Evolutionary conservation across 2,113 vertebrate genomes (phyloP).

Genomic region (Albula goreensis): DNA sequence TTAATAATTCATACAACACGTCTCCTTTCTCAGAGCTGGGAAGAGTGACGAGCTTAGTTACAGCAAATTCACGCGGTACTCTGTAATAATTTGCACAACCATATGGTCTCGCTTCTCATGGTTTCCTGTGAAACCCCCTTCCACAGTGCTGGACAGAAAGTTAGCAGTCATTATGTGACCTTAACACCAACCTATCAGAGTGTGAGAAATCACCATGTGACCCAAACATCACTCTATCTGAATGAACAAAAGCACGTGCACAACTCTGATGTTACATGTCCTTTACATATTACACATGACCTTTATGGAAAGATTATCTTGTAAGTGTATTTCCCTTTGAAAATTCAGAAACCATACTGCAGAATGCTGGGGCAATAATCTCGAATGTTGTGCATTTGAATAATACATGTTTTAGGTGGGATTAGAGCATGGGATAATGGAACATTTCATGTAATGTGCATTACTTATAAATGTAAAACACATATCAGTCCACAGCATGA

Average conservation of each 20-base stretch:
- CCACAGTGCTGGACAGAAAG: not conserved
- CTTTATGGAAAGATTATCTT: not conserved
- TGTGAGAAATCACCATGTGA: not conserved
- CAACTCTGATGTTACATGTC: not conserved
- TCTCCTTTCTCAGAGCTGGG: conserved; percentile 4
- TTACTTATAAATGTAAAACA: conserved; percentile 20
- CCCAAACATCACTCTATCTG: not conserved
- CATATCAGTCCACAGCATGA: not conserved
- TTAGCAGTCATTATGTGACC: not conserved
- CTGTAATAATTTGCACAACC: not conserved
- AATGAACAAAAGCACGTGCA: no score
- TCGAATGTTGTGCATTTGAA: conserved; percentile 8
- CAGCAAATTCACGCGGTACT: not conserved
- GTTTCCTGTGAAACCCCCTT: not conserved
- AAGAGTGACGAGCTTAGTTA: conserved; percentile 11
- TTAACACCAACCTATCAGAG: not conserved
- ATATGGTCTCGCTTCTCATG: not conserved
- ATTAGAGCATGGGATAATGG: conserved; percentile 34
- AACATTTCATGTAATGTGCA: conserved; percentile 20
- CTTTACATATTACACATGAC: not conserved
- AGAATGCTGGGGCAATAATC: not conserved
- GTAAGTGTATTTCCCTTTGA: not conserved
- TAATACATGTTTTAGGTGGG: conserved; percentile 21
- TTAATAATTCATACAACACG: conserved; percentile 30
- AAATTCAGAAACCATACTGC: not conserved